These are phyloP conservation scores for Kryptolebias marmoratus DNA, from an alignment of 2,113 vertebrate species.

Conservation along the genomic window DNA sequence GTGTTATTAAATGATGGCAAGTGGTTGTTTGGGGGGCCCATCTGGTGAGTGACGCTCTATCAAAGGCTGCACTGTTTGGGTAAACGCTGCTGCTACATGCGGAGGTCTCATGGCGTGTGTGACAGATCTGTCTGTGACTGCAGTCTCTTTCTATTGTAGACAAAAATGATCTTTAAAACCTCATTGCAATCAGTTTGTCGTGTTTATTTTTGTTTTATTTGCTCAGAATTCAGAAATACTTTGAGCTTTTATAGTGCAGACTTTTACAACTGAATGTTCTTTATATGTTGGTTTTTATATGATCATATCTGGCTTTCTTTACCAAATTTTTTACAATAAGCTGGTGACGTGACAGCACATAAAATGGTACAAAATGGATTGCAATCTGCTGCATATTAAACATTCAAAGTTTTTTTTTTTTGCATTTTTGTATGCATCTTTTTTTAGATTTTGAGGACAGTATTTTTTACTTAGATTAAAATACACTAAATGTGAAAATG, in stretches of 20 bases:
- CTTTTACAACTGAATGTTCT: not conserved
- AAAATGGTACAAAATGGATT: not conserved
- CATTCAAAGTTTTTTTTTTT: too few species aligned
- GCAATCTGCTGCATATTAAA: not conserved
- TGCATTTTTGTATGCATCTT: not conserved
- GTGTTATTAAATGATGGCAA: constrained; percentile 70
- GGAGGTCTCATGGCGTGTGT: constrained; percentile 71
- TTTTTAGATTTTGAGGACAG: not conserved
- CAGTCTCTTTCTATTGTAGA: constrained; percentile 16
- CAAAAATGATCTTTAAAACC: constrained; percentile 24
- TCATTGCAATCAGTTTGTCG: not conserved
- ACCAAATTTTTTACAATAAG: not conserved
- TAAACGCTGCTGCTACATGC: constrained; percentile 58
- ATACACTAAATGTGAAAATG: too few species aligned
- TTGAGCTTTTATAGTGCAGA: not conserved
- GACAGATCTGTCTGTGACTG: constrained; percentile 62
- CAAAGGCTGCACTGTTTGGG: constrained; percentile 76
- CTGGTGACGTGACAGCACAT: not conserved
- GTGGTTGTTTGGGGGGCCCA: constrained; percentile 50
- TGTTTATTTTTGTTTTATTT: constrained; percentile 15
- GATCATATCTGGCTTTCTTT: not conserved
- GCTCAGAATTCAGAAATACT: not conserved
- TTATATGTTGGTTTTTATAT: not conserved
- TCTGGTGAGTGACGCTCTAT: constrained; percentile 71
- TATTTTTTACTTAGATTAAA: not conserved